Conservation (phyloP, 2,888 invertebrate genomes). For the Iselma pallidipennis region DNA sequence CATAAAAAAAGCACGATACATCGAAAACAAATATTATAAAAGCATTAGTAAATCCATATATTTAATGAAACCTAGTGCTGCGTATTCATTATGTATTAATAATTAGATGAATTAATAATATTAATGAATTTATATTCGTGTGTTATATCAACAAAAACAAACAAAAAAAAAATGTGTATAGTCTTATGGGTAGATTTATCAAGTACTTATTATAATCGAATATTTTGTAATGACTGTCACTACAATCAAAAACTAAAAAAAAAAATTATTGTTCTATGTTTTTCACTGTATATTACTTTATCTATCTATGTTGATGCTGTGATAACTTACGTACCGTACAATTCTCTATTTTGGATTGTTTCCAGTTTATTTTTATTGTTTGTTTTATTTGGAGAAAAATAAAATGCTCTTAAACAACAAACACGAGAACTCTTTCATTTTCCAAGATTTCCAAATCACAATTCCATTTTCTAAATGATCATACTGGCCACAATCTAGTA, state of each 20-base stretch:
- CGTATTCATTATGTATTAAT: background rate
- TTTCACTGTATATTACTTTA: conserved; percentile 19
- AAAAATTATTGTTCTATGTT: conserved; percentile 21
- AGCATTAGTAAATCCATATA: background rate
- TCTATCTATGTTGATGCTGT: conserved; percentile 28
- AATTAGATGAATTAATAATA: background rate
- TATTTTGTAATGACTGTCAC: conserved; percentile 27
- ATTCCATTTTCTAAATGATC: background rate
- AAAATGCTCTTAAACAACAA: background rate
- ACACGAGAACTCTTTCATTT: background rate
- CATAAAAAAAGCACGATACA: background rate
- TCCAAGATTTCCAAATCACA: background rate
- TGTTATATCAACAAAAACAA: background rate
- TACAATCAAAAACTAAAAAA: conserved; percentile 25
- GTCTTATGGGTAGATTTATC: conserved; percentile 13
- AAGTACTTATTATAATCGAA: conserved; percentile 10
- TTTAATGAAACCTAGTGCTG: background rate
- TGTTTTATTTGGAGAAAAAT: background rate
- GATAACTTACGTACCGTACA: conserved; percentile 25
- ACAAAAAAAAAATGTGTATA: conserved; percentile 10
- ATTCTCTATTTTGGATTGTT: conserved; percentile 11
- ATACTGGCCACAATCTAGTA: background rate
- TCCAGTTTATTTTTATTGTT: conserved; percentile 1
- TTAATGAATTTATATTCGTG: background rate
- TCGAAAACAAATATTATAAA: background rate